A percentile compares a stretch with the other conserved stretches of the same genome.
These are phyloP conservation scores for Acanthoscelides obtectus DNA, from an alignment of 2,888 invertebrate species.

Conservation along the genomic window DNA sequence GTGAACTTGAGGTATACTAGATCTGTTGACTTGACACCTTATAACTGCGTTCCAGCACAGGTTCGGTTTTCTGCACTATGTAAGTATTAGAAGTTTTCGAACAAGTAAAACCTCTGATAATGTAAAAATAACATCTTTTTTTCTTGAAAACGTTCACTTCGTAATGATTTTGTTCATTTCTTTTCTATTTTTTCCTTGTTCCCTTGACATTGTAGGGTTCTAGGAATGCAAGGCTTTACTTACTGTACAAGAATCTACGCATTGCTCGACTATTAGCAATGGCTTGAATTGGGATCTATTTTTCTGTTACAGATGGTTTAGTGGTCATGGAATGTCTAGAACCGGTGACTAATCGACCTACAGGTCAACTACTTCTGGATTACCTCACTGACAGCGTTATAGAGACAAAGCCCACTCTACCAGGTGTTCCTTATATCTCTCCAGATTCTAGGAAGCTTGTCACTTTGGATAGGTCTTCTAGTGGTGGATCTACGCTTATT, in stretches of 20 bases:
- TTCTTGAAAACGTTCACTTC: too few relatives aligned
- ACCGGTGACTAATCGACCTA: constrained; percentile 58
- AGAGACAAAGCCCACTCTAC: constrained; percentile 57
- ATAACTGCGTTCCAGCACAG: constrained; percentile 67
- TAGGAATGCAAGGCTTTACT: too few relatives aligned
- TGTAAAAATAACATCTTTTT: too few relatives aligned
- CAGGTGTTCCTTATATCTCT: constrained; percentile 63
- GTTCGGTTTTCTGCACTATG: constrained; percentile 68
- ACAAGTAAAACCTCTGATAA: too few relatives aligned
- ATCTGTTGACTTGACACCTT: constrained; percentile 65
- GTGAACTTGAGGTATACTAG: constrained; percentile 66
- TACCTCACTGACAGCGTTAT: constrained; percentile 68
- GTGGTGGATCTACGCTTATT: constrained; percentile 56
- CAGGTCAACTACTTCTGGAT: constrained; percentile 65
- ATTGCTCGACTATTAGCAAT: too few relatives aligned
- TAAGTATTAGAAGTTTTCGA: constrained; percentile 51
- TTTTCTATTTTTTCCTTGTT: too few relatives aligned
- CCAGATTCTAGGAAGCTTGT: constrained; percentile 68
- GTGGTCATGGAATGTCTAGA: constrained; percentile 67
- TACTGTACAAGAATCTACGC: too few relatives aligned
- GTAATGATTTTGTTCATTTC: too few relatives aligned
- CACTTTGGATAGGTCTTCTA: constrained; percentile 57
- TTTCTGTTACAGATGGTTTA: constrained; percentile 58
- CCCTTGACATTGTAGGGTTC: too few relatives aligned
- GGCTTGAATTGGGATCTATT: too few relatives aligned